Conservation (phyloP, 2,797 vertebrate species). For the Lepilemur ruficaudatus region DNA sequence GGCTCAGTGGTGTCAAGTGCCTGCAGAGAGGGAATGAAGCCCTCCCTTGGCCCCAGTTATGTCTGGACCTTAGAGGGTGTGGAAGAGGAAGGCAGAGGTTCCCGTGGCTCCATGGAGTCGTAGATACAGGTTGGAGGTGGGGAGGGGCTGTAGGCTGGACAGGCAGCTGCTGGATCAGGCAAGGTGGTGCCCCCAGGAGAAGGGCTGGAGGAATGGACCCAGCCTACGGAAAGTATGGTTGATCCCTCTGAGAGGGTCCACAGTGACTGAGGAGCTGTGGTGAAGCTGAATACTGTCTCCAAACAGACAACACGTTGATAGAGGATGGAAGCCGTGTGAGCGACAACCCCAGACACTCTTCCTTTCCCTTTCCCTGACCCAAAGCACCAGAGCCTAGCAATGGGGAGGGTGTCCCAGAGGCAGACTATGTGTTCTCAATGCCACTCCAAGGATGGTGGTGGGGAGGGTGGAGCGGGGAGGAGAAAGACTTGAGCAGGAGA, state of each 20-base stretch:
- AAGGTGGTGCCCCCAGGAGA: background rate
- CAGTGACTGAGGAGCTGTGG: background rate
- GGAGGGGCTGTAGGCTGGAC: background rate
- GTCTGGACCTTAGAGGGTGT: background rate
- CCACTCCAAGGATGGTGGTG: background rate
- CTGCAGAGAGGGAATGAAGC: background rate
- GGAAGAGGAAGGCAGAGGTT: background rate
- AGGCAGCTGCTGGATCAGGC: background rate
- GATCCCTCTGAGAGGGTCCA: background rate
- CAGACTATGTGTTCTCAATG: background rate
- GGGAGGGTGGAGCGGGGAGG: background rate
- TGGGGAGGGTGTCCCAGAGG: background rate
- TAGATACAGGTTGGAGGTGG: background rate
- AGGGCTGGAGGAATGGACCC: background rate
- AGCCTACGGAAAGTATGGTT: background rate
- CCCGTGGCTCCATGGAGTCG: background rate
- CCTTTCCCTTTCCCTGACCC: background rate
- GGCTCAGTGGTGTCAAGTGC: background rate
- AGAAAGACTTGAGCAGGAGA: background rate
- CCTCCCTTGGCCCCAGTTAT: background rate
- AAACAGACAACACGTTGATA: background rate
- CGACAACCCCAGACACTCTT: background rate
- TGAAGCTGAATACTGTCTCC: background rate
- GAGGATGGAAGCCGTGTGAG: background rate
- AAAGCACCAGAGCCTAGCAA: background rate